A percentile compares a stretch with the other conserved stretches of the same genome.
phyloP scores from a whole-genome alignment of 1,140 invertebrate genomes.

The Dinoponera quadriceps region DNA sequence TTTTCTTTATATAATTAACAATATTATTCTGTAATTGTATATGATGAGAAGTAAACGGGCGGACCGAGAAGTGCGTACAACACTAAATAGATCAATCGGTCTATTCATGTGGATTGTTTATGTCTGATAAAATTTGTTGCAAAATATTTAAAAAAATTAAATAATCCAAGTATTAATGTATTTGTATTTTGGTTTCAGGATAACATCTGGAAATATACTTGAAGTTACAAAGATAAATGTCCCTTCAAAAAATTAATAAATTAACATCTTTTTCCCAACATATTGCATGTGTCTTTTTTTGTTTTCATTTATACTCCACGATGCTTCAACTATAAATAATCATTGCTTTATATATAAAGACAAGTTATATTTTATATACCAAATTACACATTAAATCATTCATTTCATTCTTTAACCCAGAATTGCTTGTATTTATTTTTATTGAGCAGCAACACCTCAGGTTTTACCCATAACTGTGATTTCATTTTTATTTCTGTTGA shows the following conservation, averaged over 20 bases:
- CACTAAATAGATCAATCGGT: conserved; percentile 68
- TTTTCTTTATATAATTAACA: no score
- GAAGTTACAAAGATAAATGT: conserved; percentile 19
- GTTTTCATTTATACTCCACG: neutral
- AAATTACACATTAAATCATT: neutral
- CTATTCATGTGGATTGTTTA: conserved; percentile 78
- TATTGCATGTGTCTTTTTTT: neutral
- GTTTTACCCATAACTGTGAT: no score
- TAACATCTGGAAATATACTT: neutral
- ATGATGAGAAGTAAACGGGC: conserved; percentile 80
- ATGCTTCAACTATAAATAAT: neutral
- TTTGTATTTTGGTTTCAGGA: neutral
- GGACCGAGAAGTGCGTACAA: conserved; percentile 81
- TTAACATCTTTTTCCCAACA: conserved; percentile 33
- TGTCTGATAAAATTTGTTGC: conserved; percentile 70
- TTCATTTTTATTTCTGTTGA: no score
- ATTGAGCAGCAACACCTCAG: no score
- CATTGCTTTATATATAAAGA: neutral
- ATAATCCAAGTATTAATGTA: conserved; percentile 1
- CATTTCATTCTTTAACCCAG: neutral
- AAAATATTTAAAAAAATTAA: conserved; percentile 10
- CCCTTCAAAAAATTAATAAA: conserved; percentile 8
- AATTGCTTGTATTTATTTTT: neutral
- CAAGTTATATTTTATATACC: conserved; percentile 3
- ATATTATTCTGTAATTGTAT: no score